Percentiles rank a stretch among this genome's conserved stretches.
These are phyloP conservation scores for Gymnocypris eckloni DNA, from an alignment of 2,797 vertebrate species.

Conservation along the genomic window DNA sequence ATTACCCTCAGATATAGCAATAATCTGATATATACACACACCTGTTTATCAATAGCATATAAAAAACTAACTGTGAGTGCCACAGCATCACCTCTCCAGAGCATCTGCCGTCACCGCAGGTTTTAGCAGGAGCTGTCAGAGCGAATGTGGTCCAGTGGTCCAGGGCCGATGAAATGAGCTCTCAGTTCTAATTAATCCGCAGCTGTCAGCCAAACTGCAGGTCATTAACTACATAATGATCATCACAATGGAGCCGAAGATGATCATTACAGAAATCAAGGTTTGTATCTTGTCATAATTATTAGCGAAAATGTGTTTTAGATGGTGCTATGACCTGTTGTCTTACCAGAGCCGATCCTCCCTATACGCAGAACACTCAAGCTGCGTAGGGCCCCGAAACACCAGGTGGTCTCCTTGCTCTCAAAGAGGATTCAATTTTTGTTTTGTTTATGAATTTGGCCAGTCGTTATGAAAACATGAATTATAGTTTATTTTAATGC, in stretches of 20 bases:
- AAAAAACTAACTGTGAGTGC: neutral
- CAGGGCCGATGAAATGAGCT: slow-evolving; percentile 34
- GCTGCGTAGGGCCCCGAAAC: too few species aligned
- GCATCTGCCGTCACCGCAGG: slow-evolving; percentile 34
- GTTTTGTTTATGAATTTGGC: too few species aligned
- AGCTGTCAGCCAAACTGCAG: slow-evolving; percentile 50
- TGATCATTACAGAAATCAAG: slow-evolving; percentile 34
- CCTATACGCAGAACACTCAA: too few species aligned
- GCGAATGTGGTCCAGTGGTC: slow-evolving; percentile 31
- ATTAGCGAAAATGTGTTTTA: neutral
- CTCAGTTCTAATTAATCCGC: slow-evolving; percentile 41
- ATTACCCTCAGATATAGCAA: neutral
- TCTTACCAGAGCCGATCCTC: neutral
- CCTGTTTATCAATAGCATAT: neutral
- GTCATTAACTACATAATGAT: slow-evolving; percentile 51
- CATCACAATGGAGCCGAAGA: slow-evolving; percentile 38
- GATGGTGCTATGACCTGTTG: neutral
- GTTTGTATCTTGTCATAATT: slow-evolving; percentile 13
- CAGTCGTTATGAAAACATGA: too few species aligned
- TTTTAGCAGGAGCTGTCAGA: slow-evolving; percentile 35
- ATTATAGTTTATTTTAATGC: too few species aligned
- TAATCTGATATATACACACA: neutral
- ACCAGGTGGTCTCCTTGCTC: too few species aligned
- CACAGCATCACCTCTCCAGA: slow-evolving; percentile 21
- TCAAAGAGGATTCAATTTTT: too few species aligned